Evolutionary conservation across 2,113 vertebrate genomes (phyloP).

Genomic region (Pachyramphus minor): DNA sequence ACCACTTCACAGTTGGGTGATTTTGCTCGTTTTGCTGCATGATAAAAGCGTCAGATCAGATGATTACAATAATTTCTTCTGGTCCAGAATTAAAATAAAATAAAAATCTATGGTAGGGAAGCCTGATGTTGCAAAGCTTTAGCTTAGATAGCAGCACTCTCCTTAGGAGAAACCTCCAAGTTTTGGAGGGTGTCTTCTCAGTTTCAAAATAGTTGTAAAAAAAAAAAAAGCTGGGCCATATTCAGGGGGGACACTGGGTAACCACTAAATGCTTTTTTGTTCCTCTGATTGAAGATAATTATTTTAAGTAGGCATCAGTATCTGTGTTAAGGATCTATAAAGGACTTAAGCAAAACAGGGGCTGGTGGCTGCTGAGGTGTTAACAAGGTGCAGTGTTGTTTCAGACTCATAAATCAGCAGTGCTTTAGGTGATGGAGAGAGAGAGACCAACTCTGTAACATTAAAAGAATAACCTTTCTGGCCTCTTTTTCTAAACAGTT

Average conservation of each 20-base stretch:
- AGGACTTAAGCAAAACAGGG: background rate
- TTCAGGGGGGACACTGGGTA: background rate
- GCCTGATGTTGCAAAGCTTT: background rate
- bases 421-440: background rate
- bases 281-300: background rate
- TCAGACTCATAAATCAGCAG: background rate
- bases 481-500: background rate
- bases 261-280: background rate
- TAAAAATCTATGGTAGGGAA: background rate
- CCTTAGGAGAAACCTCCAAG: background rate
- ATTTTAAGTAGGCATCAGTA: background rate
- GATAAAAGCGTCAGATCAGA: background rate
- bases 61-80: background rate
- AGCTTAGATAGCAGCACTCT: background rate
- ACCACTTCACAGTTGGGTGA: background rate
- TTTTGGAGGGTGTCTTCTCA: background rate
- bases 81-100: background rate
- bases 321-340: background rate
- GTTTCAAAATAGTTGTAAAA: background rate
- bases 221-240: background rate
- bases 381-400: constrained; percentile 21
- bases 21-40: background rate
- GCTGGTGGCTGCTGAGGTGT: background rate
- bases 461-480: constrained; percentile 3
- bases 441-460: background rate